Conservation (phyloP, 1,140 invertebrate species). For the Zophobas atratus region DNA sequence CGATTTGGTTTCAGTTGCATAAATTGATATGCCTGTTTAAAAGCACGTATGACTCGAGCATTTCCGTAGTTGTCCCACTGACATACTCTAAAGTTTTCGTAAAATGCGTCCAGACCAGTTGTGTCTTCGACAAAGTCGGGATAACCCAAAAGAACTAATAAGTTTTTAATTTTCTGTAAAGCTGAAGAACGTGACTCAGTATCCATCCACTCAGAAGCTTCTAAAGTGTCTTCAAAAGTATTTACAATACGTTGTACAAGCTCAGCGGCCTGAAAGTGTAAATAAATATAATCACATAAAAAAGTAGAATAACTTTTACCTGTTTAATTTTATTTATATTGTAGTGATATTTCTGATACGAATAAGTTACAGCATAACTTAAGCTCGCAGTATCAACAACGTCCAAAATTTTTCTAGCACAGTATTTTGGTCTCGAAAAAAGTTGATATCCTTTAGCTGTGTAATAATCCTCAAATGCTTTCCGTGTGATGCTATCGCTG, state of each 20-base stretch:
- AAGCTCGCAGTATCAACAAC: conserved; percentile 55
- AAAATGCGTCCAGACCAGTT: conserved; percentile 59
- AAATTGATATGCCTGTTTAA: conserved; percentile 59
- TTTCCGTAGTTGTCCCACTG: conserved; percentile 64
- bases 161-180: conserved; percentile 58
- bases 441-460: conserved; percentile 29
- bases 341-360: conserved; percentile 61
- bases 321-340: conserved; percentile 57
- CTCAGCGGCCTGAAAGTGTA: conserved; percentile 74
- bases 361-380: conserved; percentile 61
- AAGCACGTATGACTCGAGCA: conserved; percentile 59
- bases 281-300: conserved; percentile 11
- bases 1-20: conserved; percentile 57
- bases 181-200: conserved; percentile 60
- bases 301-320: conserved; percentile 51
- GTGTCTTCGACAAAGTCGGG: conserved; percentile 58
- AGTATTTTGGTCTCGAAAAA: conserved; percentile 61
- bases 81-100: conserved; percentile 60
- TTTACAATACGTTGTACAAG: conserved; percentile 83
- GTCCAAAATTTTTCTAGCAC: conserved; percentile 62
- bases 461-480: conserved; percentile 58
- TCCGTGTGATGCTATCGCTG: conserved; percentile 55
- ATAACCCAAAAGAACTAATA: conserved; percentile 60
- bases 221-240: conserved; percentile 81
- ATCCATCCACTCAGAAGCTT: conserved; percentile 86